Percentiles rank a stretch among this genome's conserved stretches.
phyloP scores from a whole-genome alignment of 2,888 invertebrate species.

The Tetragonisca angustula region DNA sequence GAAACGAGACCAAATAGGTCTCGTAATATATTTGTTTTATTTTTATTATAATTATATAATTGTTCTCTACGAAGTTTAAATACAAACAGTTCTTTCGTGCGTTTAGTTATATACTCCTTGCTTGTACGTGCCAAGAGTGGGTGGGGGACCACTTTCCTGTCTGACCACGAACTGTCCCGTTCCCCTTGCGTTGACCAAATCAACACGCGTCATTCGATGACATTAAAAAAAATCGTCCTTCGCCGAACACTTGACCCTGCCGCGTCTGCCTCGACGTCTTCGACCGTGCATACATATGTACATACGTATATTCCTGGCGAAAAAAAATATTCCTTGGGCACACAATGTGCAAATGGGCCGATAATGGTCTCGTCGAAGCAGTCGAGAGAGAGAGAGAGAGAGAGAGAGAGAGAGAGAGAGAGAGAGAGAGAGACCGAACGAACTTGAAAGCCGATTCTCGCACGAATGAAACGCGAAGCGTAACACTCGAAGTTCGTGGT shows the following conservation, averaged over 20 bases:
- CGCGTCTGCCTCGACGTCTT: slow-evolving; percentile 10
- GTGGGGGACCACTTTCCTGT: background rate
- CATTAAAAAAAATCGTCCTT: background rate
- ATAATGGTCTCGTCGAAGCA: background rate
- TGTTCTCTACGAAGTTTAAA: too few species aligned
- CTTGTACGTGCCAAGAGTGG: too few species aligned
- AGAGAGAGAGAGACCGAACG: background rate
- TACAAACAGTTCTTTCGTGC: too few species aligned
- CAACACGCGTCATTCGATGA: background rate
- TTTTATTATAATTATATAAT: too few species aligned
- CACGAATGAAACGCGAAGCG: slow-evolving; percentile 17
- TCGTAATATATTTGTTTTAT: too few species aligned
- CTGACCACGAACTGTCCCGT: background rate
- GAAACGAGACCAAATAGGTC: too few species aligned
- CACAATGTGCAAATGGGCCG: background rate
- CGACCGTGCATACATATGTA: background rate
- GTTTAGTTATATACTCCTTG: too few species aligned
- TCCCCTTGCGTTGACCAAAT: background rate
- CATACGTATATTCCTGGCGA: background rate
- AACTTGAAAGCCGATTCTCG: background rate
- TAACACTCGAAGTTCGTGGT: slow-evolving; percentile 31
- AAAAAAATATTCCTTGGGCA: background rate
- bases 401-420: background rate
- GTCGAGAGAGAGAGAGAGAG: background rate
- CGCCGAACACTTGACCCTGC: slow-evolving; percentile 28